Evolutionary conservation across 2,888 invertebrate genomes (phyloP).

Genomic region (Dolichopus griseipennis): DNA sequence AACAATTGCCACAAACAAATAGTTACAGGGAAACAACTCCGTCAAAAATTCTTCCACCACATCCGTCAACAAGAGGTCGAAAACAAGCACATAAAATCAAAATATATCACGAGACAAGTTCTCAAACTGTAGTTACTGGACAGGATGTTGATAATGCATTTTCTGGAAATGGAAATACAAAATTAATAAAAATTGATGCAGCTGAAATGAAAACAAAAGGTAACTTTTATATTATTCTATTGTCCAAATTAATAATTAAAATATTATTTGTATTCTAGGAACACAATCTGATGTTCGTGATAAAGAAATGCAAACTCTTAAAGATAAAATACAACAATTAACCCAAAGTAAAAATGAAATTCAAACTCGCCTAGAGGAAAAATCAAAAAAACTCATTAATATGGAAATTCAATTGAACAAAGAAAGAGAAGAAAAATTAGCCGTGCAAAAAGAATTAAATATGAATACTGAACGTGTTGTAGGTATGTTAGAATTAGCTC

Average conservation of each 20-base stretch:
- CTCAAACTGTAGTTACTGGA: constrained; percentile 67
- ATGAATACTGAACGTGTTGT: constrained; percentile 64
- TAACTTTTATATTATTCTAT: background rate
- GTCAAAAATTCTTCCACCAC: constrained; percentile 45
- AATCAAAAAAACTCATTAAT: constrained; percentile 45
- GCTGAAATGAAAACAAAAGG: constrained; percentile 41
- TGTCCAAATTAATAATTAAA: background rate
- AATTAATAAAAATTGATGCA: constrained; percentile 33
- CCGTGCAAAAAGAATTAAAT: constrained; percentile 64
- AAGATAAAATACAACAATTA: constrained; percentile 50
- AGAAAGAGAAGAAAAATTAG: constrained; percentile 63
- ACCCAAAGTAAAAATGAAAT: constrained; percentile 55
- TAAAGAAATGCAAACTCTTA: constrained; percentile 54
- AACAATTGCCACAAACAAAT: constrained; percentile 16
- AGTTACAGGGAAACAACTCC: constrained; percentile 29
- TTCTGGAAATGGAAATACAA: constrained; percentile 47
- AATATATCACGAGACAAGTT: constrained; percentile 71
- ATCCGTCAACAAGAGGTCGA: constrained; percentile 41
- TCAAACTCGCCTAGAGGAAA: constrained; percentile 44
- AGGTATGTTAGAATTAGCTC: constrained; percentile 47
- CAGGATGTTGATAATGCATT: constrained; percentile 64
- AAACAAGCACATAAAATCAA: constrained; percentile 47
- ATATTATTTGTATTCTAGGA: background rate
- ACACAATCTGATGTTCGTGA: constrained; percentile 59
- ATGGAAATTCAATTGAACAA: constrained; percentile 55